Evolutionary conservation across 1,140 invertebrate genomes (phyloP).

Genomic region (Sipha flava): DNA sequence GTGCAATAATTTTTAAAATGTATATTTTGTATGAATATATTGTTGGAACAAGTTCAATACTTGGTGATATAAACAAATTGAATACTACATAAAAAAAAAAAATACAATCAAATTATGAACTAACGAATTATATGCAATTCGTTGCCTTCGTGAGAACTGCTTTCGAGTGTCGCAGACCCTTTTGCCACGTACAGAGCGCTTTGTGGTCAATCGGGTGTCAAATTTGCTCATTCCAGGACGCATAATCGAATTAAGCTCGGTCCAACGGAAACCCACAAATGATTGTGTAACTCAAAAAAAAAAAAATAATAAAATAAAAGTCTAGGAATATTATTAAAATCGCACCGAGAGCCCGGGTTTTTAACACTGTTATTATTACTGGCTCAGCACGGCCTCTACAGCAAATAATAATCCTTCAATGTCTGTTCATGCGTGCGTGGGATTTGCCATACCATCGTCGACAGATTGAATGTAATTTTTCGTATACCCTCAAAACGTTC

Average conservation of each 20-base stretch:
- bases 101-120: background rate
- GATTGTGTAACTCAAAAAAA: constrained; percentile 5
- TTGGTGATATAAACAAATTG: background rate
- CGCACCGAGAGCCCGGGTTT: background rate
- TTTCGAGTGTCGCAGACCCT: background rate
- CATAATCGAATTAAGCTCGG: constrained; percentile 18
- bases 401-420: background rate
- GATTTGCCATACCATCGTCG: background rate
- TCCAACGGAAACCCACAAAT: constrained; percentile 15
- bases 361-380: constrained; percentile 12
- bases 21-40: too few relatives aligned
- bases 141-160: background rate
- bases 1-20: too few relatives aligned
- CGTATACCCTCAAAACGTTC: background rate
- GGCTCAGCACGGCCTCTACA: background rate
- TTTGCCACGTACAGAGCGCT: background rate
- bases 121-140: background rate
- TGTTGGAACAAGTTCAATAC: too few relatives aligned
- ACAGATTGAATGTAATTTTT: background rate
- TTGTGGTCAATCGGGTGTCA: constrained; percentile 16
- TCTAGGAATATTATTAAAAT: background rate
- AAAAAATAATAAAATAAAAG: background rate
- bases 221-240: constrained; percentile 4
- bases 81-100: background rate
- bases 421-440: constrained; percentile 20